phyloP scores from a whole-genome alignment of 2,113 vertebrate genomes.

The Larimichthys crocea region DNA sequence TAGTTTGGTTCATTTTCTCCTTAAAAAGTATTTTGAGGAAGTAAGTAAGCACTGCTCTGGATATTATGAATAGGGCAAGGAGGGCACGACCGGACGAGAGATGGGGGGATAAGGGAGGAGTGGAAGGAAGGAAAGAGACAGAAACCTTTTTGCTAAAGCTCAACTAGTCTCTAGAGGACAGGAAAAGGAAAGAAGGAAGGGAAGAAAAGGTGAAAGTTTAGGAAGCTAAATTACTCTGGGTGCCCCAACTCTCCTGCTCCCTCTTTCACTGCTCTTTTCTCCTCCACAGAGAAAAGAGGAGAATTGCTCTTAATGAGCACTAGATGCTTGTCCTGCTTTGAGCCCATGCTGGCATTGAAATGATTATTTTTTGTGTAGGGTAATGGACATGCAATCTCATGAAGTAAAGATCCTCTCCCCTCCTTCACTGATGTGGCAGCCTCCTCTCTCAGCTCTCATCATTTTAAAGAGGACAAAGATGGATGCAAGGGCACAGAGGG shows the following conservation, averaged over 20 bases:
- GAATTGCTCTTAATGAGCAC: constrained; percentile 24
- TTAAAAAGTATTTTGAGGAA: constrained; percentile 2
- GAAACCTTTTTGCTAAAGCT: constrained; percentile 33
- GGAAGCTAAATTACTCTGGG: constrained; percentile 22
- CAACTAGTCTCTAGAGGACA: constrained; percentile 36
- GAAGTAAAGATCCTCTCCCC: neutral
- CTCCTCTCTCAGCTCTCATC: constrained; percentile 38
- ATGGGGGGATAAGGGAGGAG: constrained; percentile 3
- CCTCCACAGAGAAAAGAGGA: constrained; percentile 1
- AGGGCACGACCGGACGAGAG: constrained; percentile 3
- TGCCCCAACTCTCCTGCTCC: constrained; percentile 10
- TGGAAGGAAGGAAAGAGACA: constrained; percentile 11
- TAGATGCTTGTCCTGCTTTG: constrained; percentile 7
- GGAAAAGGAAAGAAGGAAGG: neutral
- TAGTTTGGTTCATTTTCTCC: neutral
- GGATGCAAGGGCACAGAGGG: constrained; percentile 10
- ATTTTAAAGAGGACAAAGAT: constrained; percentile 3
- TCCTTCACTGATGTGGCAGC: constrained; percentile 68
- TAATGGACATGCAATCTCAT: neutral
- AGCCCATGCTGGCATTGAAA: constrained; percentile 4
- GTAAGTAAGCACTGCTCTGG: neutral
- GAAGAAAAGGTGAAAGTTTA: constrained; percentile 53
- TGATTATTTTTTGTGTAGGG: neutral
- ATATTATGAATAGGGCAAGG: constrained; percentile 30
- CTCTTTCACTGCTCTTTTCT: constrained; percentile 19